Base-by-base conservation (phyloP, 64 coral and sea anemone genomes). In the Dendrophyllia cribrosa region DNA sequence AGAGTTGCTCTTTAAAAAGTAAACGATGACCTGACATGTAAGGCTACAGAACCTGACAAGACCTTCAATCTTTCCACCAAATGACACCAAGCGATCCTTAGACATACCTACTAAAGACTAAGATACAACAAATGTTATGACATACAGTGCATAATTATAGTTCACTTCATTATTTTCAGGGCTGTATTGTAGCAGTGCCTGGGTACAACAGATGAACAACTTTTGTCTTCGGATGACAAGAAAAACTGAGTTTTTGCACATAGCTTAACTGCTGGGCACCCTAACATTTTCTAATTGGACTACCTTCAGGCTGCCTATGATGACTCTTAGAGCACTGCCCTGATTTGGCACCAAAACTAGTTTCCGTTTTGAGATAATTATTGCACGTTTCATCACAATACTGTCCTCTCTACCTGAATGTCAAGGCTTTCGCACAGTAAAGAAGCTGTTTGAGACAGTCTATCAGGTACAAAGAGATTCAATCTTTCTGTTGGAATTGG, bases 51-150 rank as follows among this genome's bases (percentile, higher is more conserved):
- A 92, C 17, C 91, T 45, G 7, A 85, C 58, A 4, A 64, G 48
- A 50, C 70, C 46, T 19, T 26, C 70, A 2, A 86, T 17, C 62
- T 64, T 74, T 17, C 58, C n/a, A 0, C 45, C 48, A 58, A 92
- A 79, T 74, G 71, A 53, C 34, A 86, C 81, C 19, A 92, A 58
- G 3, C 82, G 82, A 2, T 92, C 91, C 49, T 92, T 92, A 3
- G 72, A 87, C 47, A 75, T 59, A 11, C 70, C 63, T 5, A 72
- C 91, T 55, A 26, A 76, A 25, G 70, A 78, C 58, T 92, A 45
- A 4, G 64, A 34, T 1, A 44, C 16, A 70, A 86, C 11, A 22
- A 51, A 1, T 15, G 5, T 15, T 10, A 48, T 43, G 4, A 88
- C 51, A 12, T 22, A 77, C 1, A 53, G 8, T n/a, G 6, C 12